Conservation (phyloP, 37 sponge, comb jelly and placozoan species). For the Cladorhizidae sp. region DNA sequence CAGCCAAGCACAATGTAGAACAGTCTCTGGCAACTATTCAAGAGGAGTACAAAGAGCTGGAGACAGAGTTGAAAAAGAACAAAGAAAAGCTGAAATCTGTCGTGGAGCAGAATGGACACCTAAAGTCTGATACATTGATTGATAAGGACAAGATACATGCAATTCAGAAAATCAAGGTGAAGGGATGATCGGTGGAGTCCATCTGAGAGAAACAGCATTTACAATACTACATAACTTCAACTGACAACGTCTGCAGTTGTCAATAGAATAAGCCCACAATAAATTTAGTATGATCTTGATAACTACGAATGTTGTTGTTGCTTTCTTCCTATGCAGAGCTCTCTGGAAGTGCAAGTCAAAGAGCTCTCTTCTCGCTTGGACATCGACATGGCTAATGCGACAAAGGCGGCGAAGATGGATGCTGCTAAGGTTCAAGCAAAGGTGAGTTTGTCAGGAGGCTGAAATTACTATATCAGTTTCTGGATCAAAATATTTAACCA, state of each 20-base stretch:
- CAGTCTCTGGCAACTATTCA: conserved; percentile 74
- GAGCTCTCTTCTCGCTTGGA: conserved; percentile 74
- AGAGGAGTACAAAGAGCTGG: conserved; percentile 91
- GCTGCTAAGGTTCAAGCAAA: conserved; percentile 75
- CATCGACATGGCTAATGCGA: conserved; percentile 70
- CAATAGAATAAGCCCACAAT: no score
- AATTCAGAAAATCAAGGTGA: conserved; percentile 76
- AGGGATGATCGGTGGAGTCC: no score
- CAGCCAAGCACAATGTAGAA: conserved; percentile 83
- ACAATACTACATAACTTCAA: no score
- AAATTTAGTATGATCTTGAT: no score
- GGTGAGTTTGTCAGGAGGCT: no score
- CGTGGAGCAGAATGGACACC: conserved; percentile 69
- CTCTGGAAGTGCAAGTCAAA: conserved; percentile 72
- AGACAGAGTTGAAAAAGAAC: conserved; percentile 64
- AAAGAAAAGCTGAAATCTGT: conserved; percentile 78
- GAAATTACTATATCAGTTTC: no score
- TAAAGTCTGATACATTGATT: conserved; percentile 61
- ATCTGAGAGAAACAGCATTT: no score
- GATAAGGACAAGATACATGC: conserved; percentile 38
- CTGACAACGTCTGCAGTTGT: no score
- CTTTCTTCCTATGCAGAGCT: no score
- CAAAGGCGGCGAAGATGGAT: conserved; percentile 82
- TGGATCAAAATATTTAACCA: no score
- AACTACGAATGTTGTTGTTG: no score